phyloP scores from a whole-genome alignment of 2,888 invertebrate genomes.

The Rambutsinella grinnellia region DNA sequence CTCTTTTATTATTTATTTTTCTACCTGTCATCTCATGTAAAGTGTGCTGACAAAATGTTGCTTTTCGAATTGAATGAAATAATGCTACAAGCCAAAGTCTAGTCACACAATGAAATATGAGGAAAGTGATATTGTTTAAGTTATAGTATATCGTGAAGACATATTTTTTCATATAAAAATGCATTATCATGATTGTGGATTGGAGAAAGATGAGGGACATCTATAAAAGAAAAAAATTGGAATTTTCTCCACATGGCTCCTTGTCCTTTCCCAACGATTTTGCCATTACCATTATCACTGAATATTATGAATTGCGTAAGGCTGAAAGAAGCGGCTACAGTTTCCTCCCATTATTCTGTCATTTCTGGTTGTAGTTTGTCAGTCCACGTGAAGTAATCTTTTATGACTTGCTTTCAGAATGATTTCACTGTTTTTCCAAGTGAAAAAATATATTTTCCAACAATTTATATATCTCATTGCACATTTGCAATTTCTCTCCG shows the following conservation, averaged over 20 bases:
- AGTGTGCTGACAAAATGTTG: neutral
- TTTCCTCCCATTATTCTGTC: neutral
- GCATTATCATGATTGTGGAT: too few species aligned
- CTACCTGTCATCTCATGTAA: neutral
- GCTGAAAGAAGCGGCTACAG: neutral
- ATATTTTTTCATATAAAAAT: too few species aligned
- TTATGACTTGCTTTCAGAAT: neutral
- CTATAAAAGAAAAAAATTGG: neutral
- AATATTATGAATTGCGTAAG: neutral
- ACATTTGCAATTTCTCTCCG: neutral
- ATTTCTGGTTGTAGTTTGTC: neutral
- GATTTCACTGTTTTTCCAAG: neutral
- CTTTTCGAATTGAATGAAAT: neutral
- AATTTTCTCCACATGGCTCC: neutral
- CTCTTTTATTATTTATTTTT: neutral
- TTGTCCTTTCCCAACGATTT: neutral
- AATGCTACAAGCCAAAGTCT: neutral
- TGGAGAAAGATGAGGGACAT: neutral
- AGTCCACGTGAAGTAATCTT: neutral
- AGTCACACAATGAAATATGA: neutral
- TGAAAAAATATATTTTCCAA: too few species aligned
- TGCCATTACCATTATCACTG: neutral
- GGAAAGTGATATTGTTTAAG: too few species aligned
- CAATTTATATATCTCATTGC: neutral
- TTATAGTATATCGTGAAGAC: too few species aligned